A percentile compares a stretch with the other conserved stretches of the same genome.
Conservation (phyloP, 1,140 invertebrate species). For the Idris sp. region DNA sequence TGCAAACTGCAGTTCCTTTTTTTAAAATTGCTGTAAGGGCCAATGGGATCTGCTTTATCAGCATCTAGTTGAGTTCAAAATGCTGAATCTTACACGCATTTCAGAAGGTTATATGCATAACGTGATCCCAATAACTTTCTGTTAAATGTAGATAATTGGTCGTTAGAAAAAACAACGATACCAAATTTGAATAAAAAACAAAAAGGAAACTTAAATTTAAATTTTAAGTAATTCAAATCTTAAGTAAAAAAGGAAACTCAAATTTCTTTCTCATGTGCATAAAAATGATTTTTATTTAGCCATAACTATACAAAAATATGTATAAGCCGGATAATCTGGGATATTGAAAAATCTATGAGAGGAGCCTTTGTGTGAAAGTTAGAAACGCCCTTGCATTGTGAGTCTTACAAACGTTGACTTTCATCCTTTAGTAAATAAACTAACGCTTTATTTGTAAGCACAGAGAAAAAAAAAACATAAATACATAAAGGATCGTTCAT, state of each 20-base stretch:
- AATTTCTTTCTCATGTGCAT: background rate
- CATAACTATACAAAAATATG: too few relatives aligned
- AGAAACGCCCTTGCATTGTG: conserved; percentile 5
- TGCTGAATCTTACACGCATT: conserved; percentile 37
- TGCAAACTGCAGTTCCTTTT: conserved; percentile 60
- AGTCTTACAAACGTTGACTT: too few relatives aligned
- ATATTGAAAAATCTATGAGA: background rate
- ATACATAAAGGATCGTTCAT: too few relatives aligned
- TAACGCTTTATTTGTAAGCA: conserved; percentile 1
- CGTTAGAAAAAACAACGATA: conserved; percentile 13
- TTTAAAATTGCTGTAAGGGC: conserved; percentile 50
- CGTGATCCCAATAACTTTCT: conserved; percentile 28
- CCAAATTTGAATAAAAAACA: too few relatives aligned
- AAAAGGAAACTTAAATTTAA: too few relatives aligned
- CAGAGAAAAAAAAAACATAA: too few relatives aligned
- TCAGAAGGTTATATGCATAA: conserved; percentile 30
- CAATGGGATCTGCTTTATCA: conserved; percentile 66
- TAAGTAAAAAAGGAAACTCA: background rate
- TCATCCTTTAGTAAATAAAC: too few relatives aligned
- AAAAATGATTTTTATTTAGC: background rate
- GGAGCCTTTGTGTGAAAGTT: conserved; percentile 2
- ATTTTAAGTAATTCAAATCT: conserved; percentile 1
- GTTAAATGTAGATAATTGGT: conserved; percentile 23
- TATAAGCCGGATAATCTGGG: conserved; percentile 4
- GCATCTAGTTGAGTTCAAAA: conserved; percentile 59